These are phyloP conservation scores for Enteromius thamalakanensis DNA, from an alignment of 2,797 vertebrate genomes.

Conservation along the genomic window DNA sequence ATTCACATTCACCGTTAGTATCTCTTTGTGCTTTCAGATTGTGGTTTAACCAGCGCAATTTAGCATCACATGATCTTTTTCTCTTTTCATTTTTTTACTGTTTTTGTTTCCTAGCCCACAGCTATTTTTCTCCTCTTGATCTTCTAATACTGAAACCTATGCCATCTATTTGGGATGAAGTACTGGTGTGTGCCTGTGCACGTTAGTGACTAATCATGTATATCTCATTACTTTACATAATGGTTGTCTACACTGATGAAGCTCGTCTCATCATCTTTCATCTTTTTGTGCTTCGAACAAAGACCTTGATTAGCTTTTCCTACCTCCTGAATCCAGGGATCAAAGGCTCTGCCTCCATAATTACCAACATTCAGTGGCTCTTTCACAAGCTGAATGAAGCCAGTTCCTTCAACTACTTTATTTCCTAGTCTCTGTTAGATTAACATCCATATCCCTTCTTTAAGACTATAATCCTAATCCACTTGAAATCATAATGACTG, in stretches of 20 bases:
- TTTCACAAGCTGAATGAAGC: slow-evolving; percentile 6
- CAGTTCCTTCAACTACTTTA: slow-evolving; percentile 4
- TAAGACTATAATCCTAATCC: slow-evolving; percentile 7
- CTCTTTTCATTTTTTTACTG: not conserved
- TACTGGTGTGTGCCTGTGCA: not conserved
- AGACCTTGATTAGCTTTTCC: slow-evolving; percentile 40
- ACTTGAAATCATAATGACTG: slow-evolving; percentile 17
- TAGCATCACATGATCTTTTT: not conserved
- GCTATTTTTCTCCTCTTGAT: slow-evolving; percentile 13
- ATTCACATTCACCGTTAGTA: not conserved
- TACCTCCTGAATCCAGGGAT: slow-evolving; percentile 2
- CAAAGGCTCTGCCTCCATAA: slow-evolving; percentile 21
- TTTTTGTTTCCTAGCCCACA: slow-evolving; percentile 6
- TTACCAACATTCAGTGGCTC: slow-evolving; percentile 22
- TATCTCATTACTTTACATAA: slow-evolving; percentile 38
- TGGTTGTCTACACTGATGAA: slow-evolving; percentile 18
- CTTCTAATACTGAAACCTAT: not conserved
- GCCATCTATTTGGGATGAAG: not conserved
- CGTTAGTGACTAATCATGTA: not conserved
- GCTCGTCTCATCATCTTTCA: slow-evolving; percentile 25
- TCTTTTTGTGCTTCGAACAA: slow-evolving; percentile 22
- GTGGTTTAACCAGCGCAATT: slow-evolving; percentile 5
- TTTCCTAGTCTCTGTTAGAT: slow-evolving; percentile 3
- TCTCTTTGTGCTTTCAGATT: not conserved
- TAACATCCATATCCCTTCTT: slow-evolving; percentile 2